A percentile compares a stretch with the other conserved stretches of the same genome.
These are phyloP conservation scores for Orchesella cincta DNA, from an alignment of 1,140 invertebrate species.

Conservation along the genomic window DNA sequence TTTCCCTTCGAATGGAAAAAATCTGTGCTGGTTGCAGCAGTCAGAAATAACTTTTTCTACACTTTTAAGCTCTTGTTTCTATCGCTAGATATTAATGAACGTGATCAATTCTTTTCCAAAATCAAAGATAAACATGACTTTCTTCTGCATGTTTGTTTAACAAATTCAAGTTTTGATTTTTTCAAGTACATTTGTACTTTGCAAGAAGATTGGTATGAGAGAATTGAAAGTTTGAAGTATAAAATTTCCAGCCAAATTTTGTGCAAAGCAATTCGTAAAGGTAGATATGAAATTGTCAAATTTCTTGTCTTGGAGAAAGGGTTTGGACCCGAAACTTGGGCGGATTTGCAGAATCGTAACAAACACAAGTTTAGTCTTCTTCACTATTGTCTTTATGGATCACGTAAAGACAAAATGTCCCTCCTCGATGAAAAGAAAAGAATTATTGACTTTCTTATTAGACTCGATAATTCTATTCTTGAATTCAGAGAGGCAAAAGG, in stretches of 20 bases:
- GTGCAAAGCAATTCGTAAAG: not conserved
- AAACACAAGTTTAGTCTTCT: not conserved
- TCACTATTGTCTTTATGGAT: not conserved
- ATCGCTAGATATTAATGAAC: too few species aligned
- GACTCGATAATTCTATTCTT: not conserved
- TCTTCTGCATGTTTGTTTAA: not conserved
- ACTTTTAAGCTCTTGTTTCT: too few species aligned
- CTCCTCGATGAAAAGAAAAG: not conserved
- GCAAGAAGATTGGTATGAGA: not conserved
- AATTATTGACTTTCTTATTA: not conserved
- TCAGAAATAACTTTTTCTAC: too few species aligned
- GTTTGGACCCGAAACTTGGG: not conserved
- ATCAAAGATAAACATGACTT: not conserved
- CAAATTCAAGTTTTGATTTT: not conserved
- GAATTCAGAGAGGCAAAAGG: not conserved
- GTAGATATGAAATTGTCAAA: not conserved
- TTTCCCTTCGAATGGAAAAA: too few species aligned
- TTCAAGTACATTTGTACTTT: not conserved
- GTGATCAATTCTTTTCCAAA: not conserved
- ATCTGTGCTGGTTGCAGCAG: too few species aligned
- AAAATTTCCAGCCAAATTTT: not conserved
- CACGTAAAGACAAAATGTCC: not conserved
- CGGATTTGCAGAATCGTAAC: not conserved
- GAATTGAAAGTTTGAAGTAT: not conserved
- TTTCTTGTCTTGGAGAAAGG: not conserved